phyloP scores from a whole-genome alignment of 2,888 invertebrate species.

The Sminthurinus aureus region DNA sequence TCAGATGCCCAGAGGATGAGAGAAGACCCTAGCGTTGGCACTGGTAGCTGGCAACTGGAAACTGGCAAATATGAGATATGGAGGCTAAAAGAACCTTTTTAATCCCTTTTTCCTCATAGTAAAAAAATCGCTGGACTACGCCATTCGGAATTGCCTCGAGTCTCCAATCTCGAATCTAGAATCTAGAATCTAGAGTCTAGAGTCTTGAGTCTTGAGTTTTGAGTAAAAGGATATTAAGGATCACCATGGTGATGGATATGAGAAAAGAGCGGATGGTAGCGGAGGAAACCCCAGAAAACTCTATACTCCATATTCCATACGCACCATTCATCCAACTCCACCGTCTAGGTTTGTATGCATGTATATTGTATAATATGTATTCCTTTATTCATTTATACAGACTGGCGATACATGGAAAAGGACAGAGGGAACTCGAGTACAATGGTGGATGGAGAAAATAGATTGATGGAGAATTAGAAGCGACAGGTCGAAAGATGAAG shows the following conservation, averaged over 20 bases:
- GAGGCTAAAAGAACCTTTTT: background rate
- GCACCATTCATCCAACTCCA: background rate
- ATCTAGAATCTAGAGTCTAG: no score
- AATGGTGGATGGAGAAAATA: conserved; percentile 34
- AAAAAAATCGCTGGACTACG: background rate
- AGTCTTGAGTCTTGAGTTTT: no score
- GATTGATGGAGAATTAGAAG: conserved; percentile 39
- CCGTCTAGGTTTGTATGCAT: background rate
- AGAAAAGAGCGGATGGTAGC: background rate
- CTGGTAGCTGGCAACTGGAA: no score
- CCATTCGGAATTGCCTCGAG: conserved; percentile 4
- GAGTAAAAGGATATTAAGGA: background rate
- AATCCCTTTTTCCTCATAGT: background rate
- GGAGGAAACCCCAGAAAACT: background rate
- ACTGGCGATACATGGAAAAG: background rate
- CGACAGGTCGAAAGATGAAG: conserved; percentile 42
- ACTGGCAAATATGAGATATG: no score
- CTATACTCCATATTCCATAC: background rate
- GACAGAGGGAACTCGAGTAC: conserved; percentile 16
- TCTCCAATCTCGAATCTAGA: background rate
- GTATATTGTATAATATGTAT: no score
- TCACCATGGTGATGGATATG: conserved; percentile 32
- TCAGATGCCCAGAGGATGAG: no score
- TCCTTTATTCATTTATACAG: background rate
- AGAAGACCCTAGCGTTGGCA: no score